Evolutionary conservation across 2,888 invertebrate genomes (phyloP).

Genomic region (Empis livida): DNA sequence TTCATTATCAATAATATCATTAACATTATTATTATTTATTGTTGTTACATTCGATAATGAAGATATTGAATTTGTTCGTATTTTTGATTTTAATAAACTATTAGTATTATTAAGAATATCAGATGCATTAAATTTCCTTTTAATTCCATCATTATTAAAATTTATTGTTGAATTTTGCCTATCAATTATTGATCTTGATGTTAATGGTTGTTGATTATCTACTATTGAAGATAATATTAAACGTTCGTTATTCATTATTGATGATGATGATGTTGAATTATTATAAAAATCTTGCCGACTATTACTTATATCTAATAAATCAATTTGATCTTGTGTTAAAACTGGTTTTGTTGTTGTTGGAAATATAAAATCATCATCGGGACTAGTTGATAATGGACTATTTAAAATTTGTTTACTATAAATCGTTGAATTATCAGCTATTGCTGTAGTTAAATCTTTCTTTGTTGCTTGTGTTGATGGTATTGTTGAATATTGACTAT

Average conservation of each 20-base stretch:
- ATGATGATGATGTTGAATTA: constrained; percentile 6
- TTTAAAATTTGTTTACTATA: background rate
- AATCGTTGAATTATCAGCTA: background rate
- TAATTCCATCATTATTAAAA: background rate
- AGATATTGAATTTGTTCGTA: background rate
- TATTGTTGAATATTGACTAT: background rate
- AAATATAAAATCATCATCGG: constrained; percentile 15
- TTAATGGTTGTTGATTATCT: constrained; percentile 9
- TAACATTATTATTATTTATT: too few species aligned
- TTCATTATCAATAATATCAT: constrained; percentile 22
- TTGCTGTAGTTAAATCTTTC: too few species aligned
- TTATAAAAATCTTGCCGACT: constrained; percentile 3
- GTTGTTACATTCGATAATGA: background rate
- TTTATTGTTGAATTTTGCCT: background rate
- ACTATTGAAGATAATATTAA: constrained; percentile 14
- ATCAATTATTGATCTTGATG: constrained; percentile 1
- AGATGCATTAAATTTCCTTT: too few species aligned
- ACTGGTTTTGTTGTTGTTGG: constrained; percentile 26
- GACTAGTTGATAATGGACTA: background rate
- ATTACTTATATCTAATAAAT: constrained; percentile 11
- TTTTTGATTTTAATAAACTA: background rate
- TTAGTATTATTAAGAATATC: background rate
- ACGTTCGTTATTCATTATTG: constrained; percentile 1
- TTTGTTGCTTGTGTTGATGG: background rate
- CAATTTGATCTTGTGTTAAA: constrained; percentile 17